Base-by-base conservation (phyloP, 2,113 vertebrate genomes). In the Herpailurus yagouaroundi region DNA sequence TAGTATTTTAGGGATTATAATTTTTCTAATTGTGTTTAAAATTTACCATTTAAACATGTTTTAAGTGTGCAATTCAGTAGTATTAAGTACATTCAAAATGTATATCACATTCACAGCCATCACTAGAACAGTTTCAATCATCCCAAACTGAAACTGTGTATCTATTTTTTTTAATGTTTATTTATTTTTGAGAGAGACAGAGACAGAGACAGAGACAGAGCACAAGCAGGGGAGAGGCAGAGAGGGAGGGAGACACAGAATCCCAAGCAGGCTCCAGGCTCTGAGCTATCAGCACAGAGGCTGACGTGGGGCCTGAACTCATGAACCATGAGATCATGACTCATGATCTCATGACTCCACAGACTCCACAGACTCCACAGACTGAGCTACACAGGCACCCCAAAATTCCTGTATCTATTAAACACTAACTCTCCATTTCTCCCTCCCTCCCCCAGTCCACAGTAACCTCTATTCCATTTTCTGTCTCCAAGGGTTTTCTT, bases 1-100 rank as follows among this genome's bases (percentile, higher is more conserved):
- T 31, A 82, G 12, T 27, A 84, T 91, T 80, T 95, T 31, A 79
- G 81, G 57, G 80, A 79, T 97, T 82, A 74, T 23, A 73, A 50
- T 71, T 41, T 63, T 41, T 80, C 29, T 4, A 57, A 94, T 45
- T 89, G 27, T 57, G n/a, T 81, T 68, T 74, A 77, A 93, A 92
- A 88, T 14, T 38, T 31, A 74, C 16, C n/a, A 90, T 57, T 82
- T 81, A 85, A 89, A 74, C 0, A 36, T 52, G 52, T 63, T 82
- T 76, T 69, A 93, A 90, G 66, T 60, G 7, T 64, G 48, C 13
- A n/a, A 15, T 63, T 85, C 10, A 45, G 23, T 94, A 29, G 25
- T 36, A 45, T 41, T 90, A 94, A 71, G 21, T 38, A 63, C 29
- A 60, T 27, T 66, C 45, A 79, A 36, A 68, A 12, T 94, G 25